Conservation (phyloP, 92 coral and sea anemone genomes). For the Pocillopora grandis region DNA sequence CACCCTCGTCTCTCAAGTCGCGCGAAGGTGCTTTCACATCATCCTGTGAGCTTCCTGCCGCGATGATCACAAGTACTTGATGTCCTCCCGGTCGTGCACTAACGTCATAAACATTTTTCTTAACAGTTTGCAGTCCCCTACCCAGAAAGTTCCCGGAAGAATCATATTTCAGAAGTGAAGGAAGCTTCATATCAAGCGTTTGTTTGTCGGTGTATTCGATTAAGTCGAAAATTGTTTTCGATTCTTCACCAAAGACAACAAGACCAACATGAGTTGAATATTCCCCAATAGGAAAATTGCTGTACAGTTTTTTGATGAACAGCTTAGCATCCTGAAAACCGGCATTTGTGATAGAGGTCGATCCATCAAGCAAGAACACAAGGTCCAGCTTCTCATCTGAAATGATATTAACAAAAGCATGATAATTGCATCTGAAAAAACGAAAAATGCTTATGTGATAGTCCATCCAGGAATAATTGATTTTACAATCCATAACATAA, state of each 20-base stretch:
- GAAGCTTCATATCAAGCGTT: conserved; percentile 49
- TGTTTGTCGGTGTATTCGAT: conserved; percentile 38
- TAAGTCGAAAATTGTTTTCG: conserved; percentile 63
- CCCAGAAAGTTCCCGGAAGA: conserved; percentile 54
- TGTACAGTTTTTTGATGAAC: conserved; percentile 68
- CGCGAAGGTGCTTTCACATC: conserved; percentile 69
- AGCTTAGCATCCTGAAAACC: conserved; percentile 58
- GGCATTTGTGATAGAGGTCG: conserved; percentile 48
- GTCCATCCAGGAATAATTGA: too few relatives aligned
- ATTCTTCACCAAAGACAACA: conserved; percentile 53
- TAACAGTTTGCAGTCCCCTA: conserved; percentile 57
- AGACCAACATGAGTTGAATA: conserved; percentile 84
- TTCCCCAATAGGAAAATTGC: conserved; percentile 77
- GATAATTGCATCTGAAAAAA: not conserved
- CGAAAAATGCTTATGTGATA: too few relatives aligned
- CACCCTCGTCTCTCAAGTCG: conserved; percentile 72
- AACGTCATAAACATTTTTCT: conserved; percentile 58
- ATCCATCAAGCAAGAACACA: conserved; percentile 80
- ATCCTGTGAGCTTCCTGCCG: conserved; percentile 72
- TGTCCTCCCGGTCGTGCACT: conserved; percentile 89
- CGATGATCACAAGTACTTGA: conserved; percentile 71
- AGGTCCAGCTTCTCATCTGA: conserved; percentile 77
- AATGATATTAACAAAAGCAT: not conserved
- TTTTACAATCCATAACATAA: too few relatives aligned
- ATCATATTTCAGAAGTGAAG: conserved; percentile 21